phyloP scores from a whole-genome alignment of 30 jellyfish, hydroid and myxozoan species.

The Pseudorhiza aurosa region DNA sequence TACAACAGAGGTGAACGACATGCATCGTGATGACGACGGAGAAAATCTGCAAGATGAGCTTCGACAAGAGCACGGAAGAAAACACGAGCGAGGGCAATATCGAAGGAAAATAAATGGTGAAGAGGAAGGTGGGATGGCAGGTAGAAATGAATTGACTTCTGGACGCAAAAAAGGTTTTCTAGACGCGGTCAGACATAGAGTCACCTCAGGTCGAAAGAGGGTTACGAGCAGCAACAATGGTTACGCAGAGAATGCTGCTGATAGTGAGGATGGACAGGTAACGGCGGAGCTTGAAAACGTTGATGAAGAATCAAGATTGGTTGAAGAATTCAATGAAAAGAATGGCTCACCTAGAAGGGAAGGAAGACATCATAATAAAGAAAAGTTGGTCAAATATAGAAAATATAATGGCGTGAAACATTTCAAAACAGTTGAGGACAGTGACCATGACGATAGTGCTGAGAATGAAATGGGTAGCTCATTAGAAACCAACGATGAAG shows the following conservation, averaged over 20 bases:
- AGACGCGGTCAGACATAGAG: no score
- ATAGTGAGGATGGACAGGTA: not conserved
- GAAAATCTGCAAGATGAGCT: no score
- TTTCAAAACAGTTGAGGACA: no score
- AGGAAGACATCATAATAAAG: not conserved
- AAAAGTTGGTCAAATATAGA: no score
- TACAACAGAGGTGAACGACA: no score
- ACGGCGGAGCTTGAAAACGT: not conserved
- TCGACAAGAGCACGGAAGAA: no score
- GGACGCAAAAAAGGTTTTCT: no score
- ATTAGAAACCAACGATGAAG: not conserved
- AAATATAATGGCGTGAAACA: no score
- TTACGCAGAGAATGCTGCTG: no score
- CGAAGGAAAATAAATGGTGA: conserved; percentile 1
- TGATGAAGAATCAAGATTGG: not conserved
- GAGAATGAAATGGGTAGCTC: conserved; percentile 18
- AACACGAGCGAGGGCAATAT: no score
- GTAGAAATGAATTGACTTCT: conserved; percentile 8
- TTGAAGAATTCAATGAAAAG: not conserved
- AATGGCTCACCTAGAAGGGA: not conserved
- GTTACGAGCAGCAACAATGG: not conserved
- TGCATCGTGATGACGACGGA: no score
- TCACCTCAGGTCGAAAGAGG: no score
- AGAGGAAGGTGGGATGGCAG: not conserved
- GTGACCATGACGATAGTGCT: conserved; percentile 34